Evolutionary conservation across 2,888 invertebrate species (phyloP).

Genomic region (Mythimna impura): DNA sequence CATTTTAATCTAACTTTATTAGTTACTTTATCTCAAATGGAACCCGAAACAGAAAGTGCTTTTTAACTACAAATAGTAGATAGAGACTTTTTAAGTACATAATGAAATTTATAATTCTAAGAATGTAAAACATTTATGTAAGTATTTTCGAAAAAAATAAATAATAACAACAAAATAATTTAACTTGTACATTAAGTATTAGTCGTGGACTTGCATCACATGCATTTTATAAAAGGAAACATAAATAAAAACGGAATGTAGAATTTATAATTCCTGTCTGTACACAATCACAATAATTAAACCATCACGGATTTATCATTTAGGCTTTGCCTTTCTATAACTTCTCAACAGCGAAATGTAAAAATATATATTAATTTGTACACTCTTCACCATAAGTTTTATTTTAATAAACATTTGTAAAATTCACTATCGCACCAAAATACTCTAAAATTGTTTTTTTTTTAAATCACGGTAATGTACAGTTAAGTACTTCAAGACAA

Average conservation of each 20-base stretch:
- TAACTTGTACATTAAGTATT: constrained; percentile 85
- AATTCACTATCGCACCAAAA: constrained; percentile 90
- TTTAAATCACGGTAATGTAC: constrained; percentile 82
- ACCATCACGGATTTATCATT: constrained; percentile 84
- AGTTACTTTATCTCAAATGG: constrained; percentile 55
- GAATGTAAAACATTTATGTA: constrained; percentile 61
- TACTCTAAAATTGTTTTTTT: constrained; percentile 83
- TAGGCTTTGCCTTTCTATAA: constrained; percentile 87
- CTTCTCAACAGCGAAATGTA: constrained; percentile 89
- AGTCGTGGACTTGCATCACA: constrained; percentile 90
- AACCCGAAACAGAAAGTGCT: constrained; percentile 74
- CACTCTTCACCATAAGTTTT: constrained; percentile 82
- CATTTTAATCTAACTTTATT: constrained; percentile 55
- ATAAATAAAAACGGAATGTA: constrained; percentile 88
- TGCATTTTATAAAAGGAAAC: constrained; percentile 82
- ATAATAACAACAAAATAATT: constrained; percentile 78
- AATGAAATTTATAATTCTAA: constrained; percentile 67
- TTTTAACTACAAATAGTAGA: constrained; percentile 65
- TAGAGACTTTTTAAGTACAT: constrained; percentile 80
- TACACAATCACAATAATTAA: constrained; percentile 88
- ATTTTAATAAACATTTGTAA: constrained; percentile 88
- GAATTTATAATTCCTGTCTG: constrained; percentile 89
- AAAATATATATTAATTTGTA: constrained; percentile 91
- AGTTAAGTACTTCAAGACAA: constrained; percentile 83
- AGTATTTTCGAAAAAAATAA: constrained; percentile 70